Evolutionary conservation across 2,797 vertebrate genomes (phyloP).

Genomic region (Tamandua tetradactyla): DNA sequence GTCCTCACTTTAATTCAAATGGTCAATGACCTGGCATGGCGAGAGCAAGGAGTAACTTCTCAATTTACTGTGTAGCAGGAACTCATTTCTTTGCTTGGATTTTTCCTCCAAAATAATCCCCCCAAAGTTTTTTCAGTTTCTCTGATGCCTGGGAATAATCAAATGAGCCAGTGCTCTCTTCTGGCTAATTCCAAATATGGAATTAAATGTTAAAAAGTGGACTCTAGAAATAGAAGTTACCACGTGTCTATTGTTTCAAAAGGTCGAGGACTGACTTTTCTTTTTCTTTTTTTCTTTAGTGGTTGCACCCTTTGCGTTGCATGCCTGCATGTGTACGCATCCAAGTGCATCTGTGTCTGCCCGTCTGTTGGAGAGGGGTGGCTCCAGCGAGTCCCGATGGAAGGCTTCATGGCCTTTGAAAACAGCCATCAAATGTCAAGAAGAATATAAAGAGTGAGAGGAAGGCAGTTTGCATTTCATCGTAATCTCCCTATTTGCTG

Average conservation of each 20-base stretch:
- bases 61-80: not conserved
- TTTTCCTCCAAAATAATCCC: not conserved
- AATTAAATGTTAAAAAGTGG: slow-evolving; percentile 10
- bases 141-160: not conserved
- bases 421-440: not conserved
- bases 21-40: not conserved
- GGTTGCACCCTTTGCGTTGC: not conserved
- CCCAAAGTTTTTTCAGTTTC: not conserved
- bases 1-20: not conserved
- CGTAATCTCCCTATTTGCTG: not conserved
- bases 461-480: slow-evolving; percentile 4
- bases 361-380: not conserved
- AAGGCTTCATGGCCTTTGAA: slow-evolving; percentile 34
- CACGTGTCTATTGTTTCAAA: not conserved
- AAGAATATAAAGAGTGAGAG: not conserved
- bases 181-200: not conserved
- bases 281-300: not conserved
- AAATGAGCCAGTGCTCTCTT: not conserved
- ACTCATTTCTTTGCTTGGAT: slow-evolving; percentile 1
- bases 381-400: not conserved
- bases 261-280: not conserved
- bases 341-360: not conserved
- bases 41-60: not conserved
- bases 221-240: slow-evolving; percentile 44
- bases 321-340: not conserved